Percentiles rank a stretch among this genome's conserved stretches.
phyloP scores from a whole-genome alignment of 2,113 vertebrate species.

The Nerophis ophidion region DNA sequence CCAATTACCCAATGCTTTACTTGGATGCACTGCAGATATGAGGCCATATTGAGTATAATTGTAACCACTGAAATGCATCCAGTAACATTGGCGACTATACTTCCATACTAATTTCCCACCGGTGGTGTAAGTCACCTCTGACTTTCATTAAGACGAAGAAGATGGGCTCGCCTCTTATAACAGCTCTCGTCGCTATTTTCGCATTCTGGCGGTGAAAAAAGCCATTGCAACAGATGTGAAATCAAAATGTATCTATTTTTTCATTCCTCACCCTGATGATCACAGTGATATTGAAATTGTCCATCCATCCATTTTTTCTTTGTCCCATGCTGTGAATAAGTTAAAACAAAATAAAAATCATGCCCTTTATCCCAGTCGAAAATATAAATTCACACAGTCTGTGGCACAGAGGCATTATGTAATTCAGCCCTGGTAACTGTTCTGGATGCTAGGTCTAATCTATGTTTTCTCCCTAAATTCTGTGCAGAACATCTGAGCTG shows the following conservation, averaged over 20 bases:
- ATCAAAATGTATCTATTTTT: not conserved
- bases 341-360: not conserved
- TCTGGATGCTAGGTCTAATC: slow-evolving; percentile 47
- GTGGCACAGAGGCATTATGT: slow-evolving; percentile 67
- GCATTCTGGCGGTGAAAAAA: slow-evolving; percentile 9
- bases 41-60: slow-evolving; percentile 65
- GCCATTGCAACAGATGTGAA: not conserved
- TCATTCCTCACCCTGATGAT: not conserved
- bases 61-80: slow-evolving; percentile 59
- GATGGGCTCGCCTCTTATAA: slow-evolving; percentile 21
- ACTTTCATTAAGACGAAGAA: slow-evolving; percentile 30
- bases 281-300: not conserved
- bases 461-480: slow-evolving; percentile 38
- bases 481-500: slow-evolving; percentile 15
- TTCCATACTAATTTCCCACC: slow-evolving; percentile 55
- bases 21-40: slow-evolving; percentile 62
- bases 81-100: slow-evolving; percentile 42
- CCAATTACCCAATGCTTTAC: slow-evolving; percentile 66
- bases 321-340: not conserved
- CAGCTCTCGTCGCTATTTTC: slow-evolving; percentile 13
- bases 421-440: slow-evolving; percentile 61
- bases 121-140: slow-evolving; percentile 49
- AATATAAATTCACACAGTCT: slow-evolving; percentile 1
- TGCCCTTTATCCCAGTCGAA: not conserved
- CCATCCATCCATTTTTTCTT: too few species aligned